Evolutionary conservation across 2,888 invertebrate genomes (phyloP), one percentile per base, ranked within the genome.

Genomic region (Diploptera punctata): DNA sequence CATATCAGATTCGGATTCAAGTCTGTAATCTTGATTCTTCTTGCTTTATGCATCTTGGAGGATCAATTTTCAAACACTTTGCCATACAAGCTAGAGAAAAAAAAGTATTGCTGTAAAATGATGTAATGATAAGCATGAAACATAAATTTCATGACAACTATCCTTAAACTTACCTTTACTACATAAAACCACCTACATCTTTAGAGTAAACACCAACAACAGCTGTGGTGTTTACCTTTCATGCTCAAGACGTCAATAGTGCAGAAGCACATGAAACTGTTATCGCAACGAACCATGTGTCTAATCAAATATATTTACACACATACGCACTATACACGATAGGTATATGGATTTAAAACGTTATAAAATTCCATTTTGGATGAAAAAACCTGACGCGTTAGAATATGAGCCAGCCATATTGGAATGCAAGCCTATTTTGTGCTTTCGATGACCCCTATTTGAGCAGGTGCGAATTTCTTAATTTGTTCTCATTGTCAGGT

Each of bases 1-100:
- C 93, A 93, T 19, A 88, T 88, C 76, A 93, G 82, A 80, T 90
- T 88, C 67, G 88, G 87, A 81, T 91, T 92, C 72, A 93, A 83
- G 78, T 86, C 86, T 75, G 84, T 82, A 76, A 87, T 80, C 74
- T 82, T 82, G 74, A 84, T 80, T 79, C 77, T 77, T 54, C 82
- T 82, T 77, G 83, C 81, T 77, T 82, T 82, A 81, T 82, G 82
- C 84, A 85, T 84, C 74, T 73, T 78, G 31, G 18, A 29, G 61
- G 33, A n/a, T 24, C 44, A 43, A n/a, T n/a, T n/a, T 24, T 67
- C 19, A 31, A 44, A 31, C 33, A 69, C 24, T 52, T 69, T 19
- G 44, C 65, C 65, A 65, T 65, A 29, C 16, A 65, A 33, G 65
- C 47, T 65, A 65, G 10, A 65, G 47, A 44, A 24, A 18, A 65